A percentile compares a stretch with the other conserved stretches of the same genome.
phyloP scores from a whole-genome alignment of 2,113 vertebrate genomes.

The Junco hyemalis region DNA sequence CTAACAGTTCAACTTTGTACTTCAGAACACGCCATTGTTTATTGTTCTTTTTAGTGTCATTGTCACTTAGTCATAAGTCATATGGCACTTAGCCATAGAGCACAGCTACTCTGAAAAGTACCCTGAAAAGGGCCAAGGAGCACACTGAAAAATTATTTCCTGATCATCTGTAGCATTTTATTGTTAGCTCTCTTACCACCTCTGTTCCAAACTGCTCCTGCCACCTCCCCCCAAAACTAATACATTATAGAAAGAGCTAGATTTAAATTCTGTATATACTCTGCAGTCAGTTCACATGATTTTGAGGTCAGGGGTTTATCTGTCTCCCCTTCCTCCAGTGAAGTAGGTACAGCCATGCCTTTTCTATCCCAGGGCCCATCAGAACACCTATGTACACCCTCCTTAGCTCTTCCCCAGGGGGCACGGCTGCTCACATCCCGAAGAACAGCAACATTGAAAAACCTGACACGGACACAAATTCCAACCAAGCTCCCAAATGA shows the following conservation, averaged over 20 bases:
- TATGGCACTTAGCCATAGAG: background rate
- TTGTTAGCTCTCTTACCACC: background rate
- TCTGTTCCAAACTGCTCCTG: background rate
- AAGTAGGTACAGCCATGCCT: background rate
- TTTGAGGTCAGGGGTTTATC: background rate
- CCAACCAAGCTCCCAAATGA: background rate
- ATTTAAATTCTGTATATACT: background rate
- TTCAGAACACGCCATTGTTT: background rate
- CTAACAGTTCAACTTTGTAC: background rate
- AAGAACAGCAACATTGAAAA: background rate
- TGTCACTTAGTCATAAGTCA: background rate
- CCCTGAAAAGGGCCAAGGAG: background rate
- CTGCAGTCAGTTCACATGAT: background rate
- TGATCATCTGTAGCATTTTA: background rate
- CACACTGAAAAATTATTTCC: background rate
- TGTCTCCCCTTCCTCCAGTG: background rate
- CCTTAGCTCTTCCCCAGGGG: background rate
- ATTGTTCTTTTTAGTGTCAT: background rate
- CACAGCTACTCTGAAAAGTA: background rate
- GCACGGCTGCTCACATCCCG: background rate
- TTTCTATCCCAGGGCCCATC: background rate
- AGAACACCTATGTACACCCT: background rate
- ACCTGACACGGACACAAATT: background rate
- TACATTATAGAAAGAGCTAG: rapidly evolving
- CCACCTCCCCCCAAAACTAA: background rate